These are phyloP conservation scores for Speoplatyrhinus poulsoni DNA, from an alignment of 2,113 vertebrate species.

Conservation along the genomic window DNA sequence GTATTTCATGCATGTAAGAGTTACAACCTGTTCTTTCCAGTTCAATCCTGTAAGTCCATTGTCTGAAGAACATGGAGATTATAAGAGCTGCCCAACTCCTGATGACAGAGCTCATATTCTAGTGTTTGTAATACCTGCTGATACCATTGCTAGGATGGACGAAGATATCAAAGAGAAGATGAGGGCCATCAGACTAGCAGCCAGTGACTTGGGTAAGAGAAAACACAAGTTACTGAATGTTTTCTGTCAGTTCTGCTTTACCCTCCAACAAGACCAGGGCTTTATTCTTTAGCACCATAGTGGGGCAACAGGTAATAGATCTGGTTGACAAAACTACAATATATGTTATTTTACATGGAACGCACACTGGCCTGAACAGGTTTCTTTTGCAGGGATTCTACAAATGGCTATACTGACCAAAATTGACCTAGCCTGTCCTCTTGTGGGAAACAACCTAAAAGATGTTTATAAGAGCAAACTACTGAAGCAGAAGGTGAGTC, in stretches of 20 bases:
- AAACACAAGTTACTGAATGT: too few species aligned
- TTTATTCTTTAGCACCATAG: too few species aligned
- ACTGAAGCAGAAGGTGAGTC: neutral
- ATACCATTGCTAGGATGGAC: rapidly evolving
- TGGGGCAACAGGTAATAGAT: too few species aligned
- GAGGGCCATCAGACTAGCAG: constrained; percentile 19
- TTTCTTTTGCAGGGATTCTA: neutral
- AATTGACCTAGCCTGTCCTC: neutral
- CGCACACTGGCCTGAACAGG: too few species aligned
- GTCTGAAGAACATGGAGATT: neutral
- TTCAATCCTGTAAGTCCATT: neutral
- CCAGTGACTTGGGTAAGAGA: constrained; percentile 23
- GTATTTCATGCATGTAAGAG: neutral
- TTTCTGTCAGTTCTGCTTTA: too few species aligned
- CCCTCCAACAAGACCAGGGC: too few species aligned
- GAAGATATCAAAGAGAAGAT: neutral
- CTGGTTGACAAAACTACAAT: too few species aligned
- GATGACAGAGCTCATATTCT: constrained; percentile 36
- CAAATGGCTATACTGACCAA: neutral
- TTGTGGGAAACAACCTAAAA: neutral
- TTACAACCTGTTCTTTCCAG: constrained; percentile 16
- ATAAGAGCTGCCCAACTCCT: constrained; percentile 1
- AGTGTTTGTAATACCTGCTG: constrained; percentile 24
- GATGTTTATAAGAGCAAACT: neutral
- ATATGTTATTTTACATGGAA: too few species aligned